Evolutionary conservation across 2,113 vertebrate species (phyloP), one percentile per base, ranked within the genome.

Genomic region (Nymphicus hollandicus): DNA sequence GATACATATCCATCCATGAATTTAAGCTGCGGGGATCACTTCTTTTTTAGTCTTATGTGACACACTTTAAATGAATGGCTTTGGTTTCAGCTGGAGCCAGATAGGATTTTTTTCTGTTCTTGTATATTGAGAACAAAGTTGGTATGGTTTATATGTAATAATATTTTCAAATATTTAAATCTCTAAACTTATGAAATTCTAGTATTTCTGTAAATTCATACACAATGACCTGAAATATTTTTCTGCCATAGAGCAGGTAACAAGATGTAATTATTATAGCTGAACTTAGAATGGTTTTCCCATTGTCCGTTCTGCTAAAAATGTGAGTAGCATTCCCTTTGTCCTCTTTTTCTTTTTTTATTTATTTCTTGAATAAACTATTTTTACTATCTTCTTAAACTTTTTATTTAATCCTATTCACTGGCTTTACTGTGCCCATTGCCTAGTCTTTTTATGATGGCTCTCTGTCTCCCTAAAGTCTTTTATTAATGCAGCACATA

Each of bases 381-480:
- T 88, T 91, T 95, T 87, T 89, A 91, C 88, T 89, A 86, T 89
- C 88, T 72, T 94, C 83, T 73, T 66, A 93, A 89, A 86, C 74
- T 96, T 85, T 93, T 92, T 96, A 85, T 96, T 88, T 93, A 91
- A 88, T 93, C 76, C 83, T 89, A 14, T 95, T 91, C 94, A 89
- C 47, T 92, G 64, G 23, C 71, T 96, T 95, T 90, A 80, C 84
- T 88, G n/a, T 86, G 60, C 68, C 88, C 66, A 63, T 69, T 92
- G 83, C 81, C 76, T 64, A 15, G 31, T 70, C 64, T 84, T 74
- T 93, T 89, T 83, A 84, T 91, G 91, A 78, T 65, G 69, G 35
- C 58, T 89, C 80, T 79, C 41, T 37, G 29, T 61, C 58, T 86
- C 64, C 56, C 53, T 70, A 1, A 87, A 81, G 63, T 76, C 80